Evolutionary conservation across 2,797 vertebrate genomes (phyloP), one percentile per base, ranked within the genome.

Genomic region (Lophotriccus pileatus): DNA sequence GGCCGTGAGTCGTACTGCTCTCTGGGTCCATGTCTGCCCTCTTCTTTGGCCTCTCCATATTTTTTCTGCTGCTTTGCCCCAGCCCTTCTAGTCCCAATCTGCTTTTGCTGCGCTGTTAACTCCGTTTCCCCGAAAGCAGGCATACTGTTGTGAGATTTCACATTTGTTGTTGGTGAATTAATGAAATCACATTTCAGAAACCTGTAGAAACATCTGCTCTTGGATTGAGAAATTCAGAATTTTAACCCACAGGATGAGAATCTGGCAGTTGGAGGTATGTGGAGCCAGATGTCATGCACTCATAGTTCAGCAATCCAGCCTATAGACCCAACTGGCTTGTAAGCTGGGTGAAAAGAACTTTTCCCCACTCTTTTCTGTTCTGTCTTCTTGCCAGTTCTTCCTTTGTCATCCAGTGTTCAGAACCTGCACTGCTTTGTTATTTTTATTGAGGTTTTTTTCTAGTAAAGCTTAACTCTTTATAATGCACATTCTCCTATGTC

Each of bases 1-100:
- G 82, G 14, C 43, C 3, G 1, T 0, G 14, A 41, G 3, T 39
- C 16, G 58, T 1, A 0, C 30, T 84, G 43, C 12, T 63, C 9
- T 58, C 41, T 32, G 8, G 24, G 7, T 69, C 64, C 1, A 0
- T 81, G 82, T 43, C 43, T 84, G 15, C n/a, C 68, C 25, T 79
- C 28, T 47, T 28, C 41, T 72, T 81, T 66, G 36, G 5, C 39
- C 17, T 81, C 49, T 80, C 28, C 3, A 0, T 41, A 18, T 62
- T 87, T 79, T 49, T 19, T 68, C 7, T 73, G 18, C n/a, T 41
- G 23, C 47, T 88, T 85, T 28, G 70, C 20, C 23, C 19, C 41
- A 60, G 0, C 44, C 9, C 6, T 87, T 47, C 47, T 64, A 46
- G 19, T 81, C 37, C 32, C 27, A 23, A 2, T 58, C 19, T 28